Evolutionary conservation across 2,888 invertebrate genomes (phyloP).

Genomic region (Baronia brevicornis): DNA sequence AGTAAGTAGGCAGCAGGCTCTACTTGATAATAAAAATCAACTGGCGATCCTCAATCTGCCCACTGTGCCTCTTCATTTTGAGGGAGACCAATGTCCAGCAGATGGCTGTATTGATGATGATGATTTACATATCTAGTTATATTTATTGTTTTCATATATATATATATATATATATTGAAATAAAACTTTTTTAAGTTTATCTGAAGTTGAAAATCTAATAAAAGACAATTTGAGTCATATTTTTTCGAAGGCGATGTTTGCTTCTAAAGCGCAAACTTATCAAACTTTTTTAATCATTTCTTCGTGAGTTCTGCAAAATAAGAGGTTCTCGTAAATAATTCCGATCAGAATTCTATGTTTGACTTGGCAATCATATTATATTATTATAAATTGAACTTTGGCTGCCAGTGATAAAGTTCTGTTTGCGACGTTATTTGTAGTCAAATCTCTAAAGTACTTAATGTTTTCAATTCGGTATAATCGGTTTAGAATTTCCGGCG

Average conservation of each 20-base stretch:
- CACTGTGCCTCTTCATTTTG: too few species aligned
- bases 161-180: background rate
- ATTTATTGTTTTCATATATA: too few species aligned
- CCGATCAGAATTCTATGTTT: conserved; percentile 64
- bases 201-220: conserved; percentile 29
- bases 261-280: conserved; percentile 50
- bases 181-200: conserved; percentile 12
- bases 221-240: conserved; percentile 45
- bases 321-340: conserved; percentile 64
- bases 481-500: conserved; percentile 75
- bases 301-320: conserved; percentile 54
- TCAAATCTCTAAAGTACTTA: conserved; percentile 67
- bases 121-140: too few species aligned
- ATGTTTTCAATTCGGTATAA: conserved; percentile 75
- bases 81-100: too few species aligned
- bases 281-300: conserved; percentile 68
- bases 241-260: conserved; percentile 46
- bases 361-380: conserved; percentile 49
- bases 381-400: conserved; percentile 36
- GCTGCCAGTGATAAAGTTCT: conserved; percentile 40
- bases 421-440: conserved; percentile 33
- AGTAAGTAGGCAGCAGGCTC: too few species aligned
- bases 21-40: too few species aligned
- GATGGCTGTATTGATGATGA: too few species aligned
- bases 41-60: too few species aligned